phyloP scores from a whole-genome alignment of 92 coral and sea anemone species.

The Scolanthus callimorphus region DNA sequence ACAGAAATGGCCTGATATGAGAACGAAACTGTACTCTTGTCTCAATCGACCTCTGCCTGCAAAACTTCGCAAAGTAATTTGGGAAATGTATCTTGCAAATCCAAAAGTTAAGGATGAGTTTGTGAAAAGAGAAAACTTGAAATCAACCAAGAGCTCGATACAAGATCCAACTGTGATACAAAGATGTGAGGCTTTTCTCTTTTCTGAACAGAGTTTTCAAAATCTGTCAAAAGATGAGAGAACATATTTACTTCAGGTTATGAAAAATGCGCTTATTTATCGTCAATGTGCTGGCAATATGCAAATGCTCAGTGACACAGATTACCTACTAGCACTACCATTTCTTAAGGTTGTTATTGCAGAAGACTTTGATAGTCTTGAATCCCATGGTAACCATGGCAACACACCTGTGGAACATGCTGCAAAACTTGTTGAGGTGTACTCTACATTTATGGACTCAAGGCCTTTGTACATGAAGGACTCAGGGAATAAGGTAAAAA shows the following conservation, averaged over 20 bases:
- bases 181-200: constrained; percentile 66
- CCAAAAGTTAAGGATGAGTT: constrained; percentile 42
- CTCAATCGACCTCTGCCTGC: constrained; percentile 71
- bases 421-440: constrained; percentile 42
- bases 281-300: no score
- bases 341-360: constrained; percentile 51
- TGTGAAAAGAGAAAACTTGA: constrained; percentile 1
- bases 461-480: constrained; percentile 68
- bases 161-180: constrained; percentile 53
- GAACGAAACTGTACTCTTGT: constrained; percentile 50
- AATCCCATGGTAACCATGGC: constrained; percentile 14
- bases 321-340: constrained; percentile 63
- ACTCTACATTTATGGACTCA: constrained; percentile 53
- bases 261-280: constrained; percentile 19
- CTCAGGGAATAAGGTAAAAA: constrained; percentile 71
- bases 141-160: constrained; percentile 6
- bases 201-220: constrained; percentile 44
- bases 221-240: constrained; percentile 31
- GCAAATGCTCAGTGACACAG: constrained; percentile 65
- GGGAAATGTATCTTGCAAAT: constrained; percentile 65
- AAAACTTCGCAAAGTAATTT: constrained; percentile 54
- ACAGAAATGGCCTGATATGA: constrained; percentile 78
- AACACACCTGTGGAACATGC: constrained; percentile 18
- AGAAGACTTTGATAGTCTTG: constrained; percentile 8
- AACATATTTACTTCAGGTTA: constrained; percentile 23